Evolutionary conservation across 2,888 invertebrate genomes (phyloP), one percentile per base, ranked within the genome.

Genomic region (Sceliomorpha sp.): DNA sequence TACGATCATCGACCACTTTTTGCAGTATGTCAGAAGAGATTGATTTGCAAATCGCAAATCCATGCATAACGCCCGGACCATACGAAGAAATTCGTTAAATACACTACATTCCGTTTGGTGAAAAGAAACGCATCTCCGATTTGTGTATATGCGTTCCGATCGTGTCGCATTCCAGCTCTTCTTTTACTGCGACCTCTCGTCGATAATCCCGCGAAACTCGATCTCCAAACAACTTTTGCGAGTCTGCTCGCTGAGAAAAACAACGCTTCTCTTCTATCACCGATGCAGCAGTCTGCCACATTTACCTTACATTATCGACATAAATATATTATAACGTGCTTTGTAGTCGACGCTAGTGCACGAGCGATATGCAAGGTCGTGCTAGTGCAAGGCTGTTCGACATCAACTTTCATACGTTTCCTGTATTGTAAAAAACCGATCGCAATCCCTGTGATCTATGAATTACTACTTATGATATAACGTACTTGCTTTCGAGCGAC

Each of bases 151-250:
- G 39, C 50, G 9, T 50, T 51, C n/a, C 51, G 51, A 45, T 51
- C 45, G 64, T 58, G 64, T 51, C 24, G 20, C 29, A 12, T 37
- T 51, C 34, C 44, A 58, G 15, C 50, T 58, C 50, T 50, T 58
- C 64, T 50, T 66, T 66, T 66, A 58, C 51, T 51, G 40, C 45
- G 50, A 51, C 58, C 56, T 50, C 58, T 58, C 24, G 36, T 39
- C 44, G 51, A 66, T 66, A 58, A 66, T 58, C 58, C 51, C 64
- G 64, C 64, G 51, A 64, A 66, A 66, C 64, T 66, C 51, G 64
- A 66, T 66, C 50, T 66, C 39, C 31, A 48, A 64, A 50, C 64
- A 50, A 64, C 64, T 64, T 56, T 51, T 58, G 64, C 14, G 34
- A 50, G 45, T 37, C 45, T 39, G 17, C 50, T 34, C 13, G 12